Conservation (phyloP, 2,888 invertebrate genomes). For the Caenorhabditis imperialis region DNA sequence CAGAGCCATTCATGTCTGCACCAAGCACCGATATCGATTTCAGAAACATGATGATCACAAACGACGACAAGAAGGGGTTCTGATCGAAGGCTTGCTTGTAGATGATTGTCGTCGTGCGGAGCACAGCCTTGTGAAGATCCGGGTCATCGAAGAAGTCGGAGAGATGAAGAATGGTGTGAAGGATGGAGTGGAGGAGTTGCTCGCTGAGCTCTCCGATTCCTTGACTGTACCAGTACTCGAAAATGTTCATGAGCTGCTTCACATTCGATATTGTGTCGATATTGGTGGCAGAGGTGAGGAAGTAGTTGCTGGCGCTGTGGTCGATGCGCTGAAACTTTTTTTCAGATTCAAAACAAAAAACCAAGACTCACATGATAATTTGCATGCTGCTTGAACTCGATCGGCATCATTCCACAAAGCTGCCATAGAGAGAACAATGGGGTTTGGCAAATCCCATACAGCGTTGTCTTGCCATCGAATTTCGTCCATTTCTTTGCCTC, state of each 20-base stretch:
- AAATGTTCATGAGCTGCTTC: slow-evolving; percentile 74
- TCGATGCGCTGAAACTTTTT: slow-evolving; percentile 21
- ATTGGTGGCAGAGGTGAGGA: slow-evolving; percentile 60
- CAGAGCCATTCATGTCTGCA: slow-evolving; percentile 38
- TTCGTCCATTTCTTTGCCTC: slow-evolving; percentile 18
- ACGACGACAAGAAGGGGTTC: slow-evolving; percentile 29
- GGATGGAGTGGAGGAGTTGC: slow-evolving; percentile 60
- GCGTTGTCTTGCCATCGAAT: slow-evolving; percentile 29
- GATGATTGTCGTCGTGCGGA: slow-evolving; percentile 57
- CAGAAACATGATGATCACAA: slow-evolving; percentile 61
- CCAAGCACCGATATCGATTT: slow-evolving; percentile 71
- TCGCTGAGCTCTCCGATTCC: slow-evolving; percentile 68
- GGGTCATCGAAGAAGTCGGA: slow-evolving; percentile 76
- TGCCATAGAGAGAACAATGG: slow-evolving; percentile 71
- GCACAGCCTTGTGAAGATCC: slow-evolving; percentile 64
- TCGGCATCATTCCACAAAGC: slow-evolving; percentile 65
- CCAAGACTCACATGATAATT: slow-evolving; percentile 25
- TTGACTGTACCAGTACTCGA: slow-evolving; percentile 73
- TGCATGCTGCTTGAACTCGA: slow-evolving; percentile 37
- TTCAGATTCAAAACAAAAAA: neutral
- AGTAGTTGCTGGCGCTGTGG: slow-evolving; percentile 43
- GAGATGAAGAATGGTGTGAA: slow-evolving; percentile 66
- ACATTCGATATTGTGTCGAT: slow-evolving; percentile 74
- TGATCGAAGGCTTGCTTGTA: slow-evolving; percentile 40
- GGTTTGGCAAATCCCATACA: slow-evolving; percentile 67